Evolutionary conservation across 2,797 vertebrate genomes (phyloP).

Genomic region (Falco concolor): DNA sequence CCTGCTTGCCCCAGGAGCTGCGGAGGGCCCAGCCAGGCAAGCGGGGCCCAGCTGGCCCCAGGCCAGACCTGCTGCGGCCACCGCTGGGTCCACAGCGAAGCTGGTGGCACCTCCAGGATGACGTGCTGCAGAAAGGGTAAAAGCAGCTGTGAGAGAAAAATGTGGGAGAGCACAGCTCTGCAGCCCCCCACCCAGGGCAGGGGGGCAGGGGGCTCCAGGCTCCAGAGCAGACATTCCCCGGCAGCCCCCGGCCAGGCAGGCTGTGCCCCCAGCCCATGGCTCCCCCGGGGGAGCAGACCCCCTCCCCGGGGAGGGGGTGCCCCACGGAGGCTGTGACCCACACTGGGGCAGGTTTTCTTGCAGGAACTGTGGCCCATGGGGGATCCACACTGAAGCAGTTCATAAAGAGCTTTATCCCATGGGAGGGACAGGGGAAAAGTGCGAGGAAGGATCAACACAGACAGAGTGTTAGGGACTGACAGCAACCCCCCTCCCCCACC

Average conservation of each 20-base stretch:
- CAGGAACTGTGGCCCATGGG: not conserved
- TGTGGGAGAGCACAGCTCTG: not conserved
- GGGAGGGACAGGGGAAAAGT: not conserved
- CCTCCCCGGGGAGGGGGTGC: not conserved
- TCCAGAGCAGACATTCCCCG: not conserved
- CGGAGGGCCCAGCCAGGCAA: not conserved
- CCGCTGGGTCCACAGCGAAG: not conserved
- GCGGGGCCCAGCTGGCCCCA: not conserved
- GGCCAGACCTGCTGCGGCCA: not conserved
- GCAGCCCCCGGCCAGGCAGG: not conserved
- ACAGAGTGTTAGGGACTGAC: not conserved
- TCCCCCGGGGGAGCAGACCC: too few relatives aligned
- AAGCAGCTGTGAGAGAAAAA: too few relatives aligned
- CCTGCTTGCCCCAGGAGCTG: not conserved
- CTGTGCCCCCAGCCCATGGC: too few relatives aligned
- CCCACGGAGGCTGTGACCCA: too few relatives aligned
- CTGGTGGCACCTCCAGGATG: not conserved
- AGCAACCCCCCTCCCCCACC: not conserved
- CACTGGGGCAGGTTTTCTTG: not conserved
- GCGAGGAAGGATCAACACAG: not conserved
- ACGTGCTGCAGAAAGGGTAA: too few relatives aligned
- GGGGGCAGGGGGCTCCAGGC: not conserved
- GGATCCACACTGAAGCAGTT: accelerated
- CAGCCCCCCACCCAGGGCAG: not conserved
- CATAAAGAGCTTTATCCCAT: not conserved